Conservation (phyloP, 1,140 invertebrate genomes). For the Drosophila bifasciata region DNA sequence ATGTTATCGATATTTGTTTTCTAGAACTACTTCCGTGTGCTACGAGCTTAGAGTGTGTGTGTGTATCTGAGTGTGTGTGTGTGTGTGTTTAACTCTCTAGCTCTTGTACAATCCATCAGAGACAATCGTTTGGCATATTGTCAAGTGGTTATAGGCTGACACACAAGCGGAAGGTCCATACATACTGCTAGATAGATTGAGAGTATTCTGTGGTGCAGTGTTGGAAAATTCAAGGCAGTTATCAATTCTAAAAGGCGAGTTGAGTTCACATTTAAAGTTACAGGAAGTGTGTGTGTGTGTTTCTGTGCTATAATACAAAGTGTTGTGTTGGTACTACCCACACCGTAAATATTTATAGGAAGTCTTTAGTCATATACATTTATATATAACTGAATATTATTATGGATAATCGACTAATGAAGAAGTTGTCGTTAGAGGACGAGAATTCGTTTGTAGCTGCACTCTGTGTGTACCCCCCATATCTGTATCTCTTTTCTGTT, state of each 20-base stretch:
- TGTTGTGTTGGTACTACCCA: conserved; percentile 72
- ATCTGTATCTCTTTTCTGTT: conserved; percentile 23
- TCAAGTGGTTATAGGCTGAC: conserved; percentile 46
- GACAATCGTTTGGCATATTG: conserved; percentile 75
- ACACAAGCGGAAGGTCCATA: conserved; percentile 8
- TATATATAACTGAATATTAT: conserved; percentile 64
- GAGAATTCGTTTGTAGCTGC: conserved; percentile 80
- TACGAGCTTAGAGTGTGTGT: conserved; percentile 12
- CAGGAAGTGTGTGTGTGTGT: conserved; percentile 60
- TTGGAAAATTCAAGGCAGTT: conserved; percentile 72
- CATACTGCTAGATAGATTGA: conserved; percentile 56
- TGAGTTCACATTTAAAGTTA: conserved; percentile 57
- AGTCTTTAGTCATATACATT: conserved; percentile 66
- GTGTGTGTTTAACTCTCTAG: conserved; percentile 48
- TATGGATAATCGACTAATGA: conserved; percentile 83
- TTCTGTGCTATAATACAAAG: conserved; percentile 79
- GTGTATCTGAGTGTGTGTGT: conserved; percentile 50
- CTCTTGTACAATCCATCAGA: conserved; percentile 43
- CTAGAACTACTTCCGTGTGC: conserved; percentile 23
- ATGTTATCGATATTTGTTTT: conserved; percentile 33
- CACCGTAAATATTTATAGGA: conserved; percentile 78
- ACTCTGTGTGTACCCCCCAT: conserved; percentile 19
- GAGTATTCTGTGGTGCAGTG: conserved; percentile 69
- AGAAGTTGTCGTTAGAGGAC: conserved; percentile 84
- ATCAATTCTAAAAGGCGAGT: conserved; percentile 68